Percentiles rank a stretch among this genome's conserved stretches.
phyloP scores from a whole-genome alignment of 2,888 invertebrate species.

The Euclidia mi region DNA sequence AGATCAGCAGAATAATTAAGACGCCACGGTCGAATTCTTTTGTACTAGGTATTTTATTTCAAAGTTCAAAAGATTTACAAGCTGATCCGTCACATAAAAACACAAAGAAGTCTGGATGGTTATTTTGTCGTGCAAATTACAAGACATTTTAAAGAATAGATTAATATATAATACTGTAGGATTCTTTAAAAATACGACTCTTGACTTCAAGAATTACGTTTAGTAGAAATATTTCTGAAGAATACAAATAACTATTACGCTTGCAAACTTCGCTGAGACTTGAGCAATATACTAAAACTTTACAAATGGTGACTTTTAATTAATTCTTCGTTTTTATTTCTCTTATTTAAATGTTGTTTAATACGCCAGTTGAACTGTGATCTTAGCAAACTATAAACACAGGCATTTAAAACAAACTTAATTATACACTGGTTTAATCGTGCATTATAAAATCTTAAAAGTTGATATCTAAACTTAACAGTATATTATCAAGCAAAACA shows the following conservation, averaged over 20 bases:
- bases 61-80: conserved; percentile 32
- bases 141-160: conserved; percentile 11
- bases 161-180: conserved; percentile 6
- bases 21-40: conserved; percentile 11
- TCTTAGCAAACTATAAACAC: too few relatives aligned
- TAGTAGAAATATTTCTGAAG: conserved; percentile 2
- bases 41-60: too few relatives aligned
- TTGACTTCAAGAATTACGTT: not conserved
- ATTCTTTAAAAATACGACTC: conserved; percentile 1
- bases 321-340: not conserved
- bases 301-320: not conserved
- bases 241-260: conserved; percentile 8
- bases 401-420: too few relatives aligned
- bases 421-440: too few relatives aligned
- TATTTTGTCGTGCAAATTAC: conserved; percentile 33
- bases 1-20: conserved; percentile 9
- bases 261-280: not conserved
- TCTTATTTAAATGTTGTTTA: too few relatives aligned
- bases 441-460: too few relatives aligned
- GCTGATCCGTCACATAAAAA: conserved; percentile 24
- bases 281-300: not conserved
- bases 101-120: conserved; percentile 28
- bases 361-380: too few relatives aligned
- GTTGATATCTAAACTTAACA: too few relatives aligned
- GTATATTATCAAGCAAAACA: too few relatives aligned